Evolutionary conservation across 2,888 invertebrate genomes (phyloP).

Genomic region (Ditula angustiorana): DNA sequence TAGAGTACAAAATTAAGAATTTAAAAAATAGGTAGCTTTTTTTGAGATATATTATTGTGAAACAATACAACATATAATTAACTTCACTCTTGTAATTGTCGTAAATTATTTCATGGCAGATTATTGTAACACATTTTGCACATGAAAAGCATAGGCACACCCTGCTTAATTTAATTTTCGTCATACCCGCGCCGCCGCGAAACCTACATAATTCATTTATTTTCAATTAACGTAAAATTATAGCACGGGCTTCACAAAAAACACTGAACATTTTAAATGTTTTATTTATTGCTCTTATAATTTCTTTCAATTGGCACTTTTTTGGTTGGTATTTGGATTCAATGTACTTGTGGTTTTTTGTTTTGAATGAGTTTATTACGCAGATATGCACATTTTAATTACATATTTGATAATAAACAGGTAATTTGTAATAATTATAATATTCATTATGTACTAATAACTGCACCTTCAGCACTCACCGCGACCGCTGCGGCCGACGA

Average conservation of each 20-base stretch:
- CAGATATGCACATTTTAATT: background rate
- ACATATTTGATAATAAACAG: background rate
- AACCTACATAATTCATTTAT: slow-evolving; percentile 2
- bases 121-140: background rate
- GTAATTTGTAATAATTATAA: slow-evolving; percentile 28
- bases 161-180: slow-evolving; percentile 13
- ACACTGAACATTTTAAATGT: background rate
- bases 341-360: background rate
- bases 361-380: background rate
- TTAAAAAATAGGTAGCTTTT: no score
- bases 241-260: background rate
- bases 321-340: background rate
- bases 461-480: slow-evolving; percentile 91
- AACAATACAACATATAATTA: no score
- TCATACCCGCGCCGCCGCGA: background rate
- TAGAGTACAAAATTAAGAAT: no score
- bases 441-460: slow-evolving; percentile 64
- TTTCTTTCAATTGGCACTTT: background rate
- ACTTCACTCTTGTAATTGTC: background rate
- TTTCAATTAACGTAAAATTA: slow-evolving; percentile 5
- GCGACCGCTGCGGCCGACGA: slow-evolving; percentile 99
- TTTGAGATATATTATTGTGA: no score
- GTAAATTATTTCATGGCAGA: background rate
- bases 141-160: no score
- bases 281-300: background rate